A percentile compares a stretch with the other conserved stretches of the same genome.
phyloP scores from a whole-genome alignment of 1,140 invertebrate genomes.

The Atta colombica region DNA sequence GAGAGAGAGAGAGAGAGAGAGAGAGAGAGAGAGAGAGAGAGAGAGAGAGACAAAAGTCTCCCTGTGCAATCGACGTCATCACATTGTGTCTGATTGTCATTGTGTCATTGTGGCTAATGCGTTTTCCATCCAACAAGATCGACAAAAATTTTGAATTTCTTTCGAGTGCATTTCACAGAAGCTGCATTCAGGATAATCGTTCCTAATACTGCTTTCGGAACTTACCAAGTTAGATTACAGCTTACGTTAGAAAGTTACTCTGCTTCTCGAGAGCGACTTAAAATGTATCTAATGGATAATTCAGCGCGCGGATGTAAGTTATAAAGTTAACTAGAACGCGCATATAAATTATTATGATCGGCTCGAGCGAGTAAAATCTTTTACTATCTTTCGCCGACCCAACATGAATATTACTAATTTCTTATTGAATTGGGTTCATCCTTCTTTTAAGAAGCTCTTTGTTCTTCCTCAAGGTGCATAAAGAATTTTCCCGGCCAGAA shows the following conservation, averaged over 20 bases:
- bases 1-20: too few relatives aligned
- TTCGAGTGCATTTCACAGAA: slow-evolving; percentile 21
- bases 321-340: slow-evolving; percentile 68
- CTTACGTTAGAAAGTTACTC: slow-evolving; percentile 59
- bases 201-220: slow-evolving; percentile 56
- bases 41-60: too few relatives aligned
- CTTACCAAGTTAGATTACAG: slow-evolving; percentile 51
- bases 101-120: slow-evolving; percentile 34
- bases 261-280: slow-evolving; percentile 61
- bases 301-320: slow-evolving; percentile 63
- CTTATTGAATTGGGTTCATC: slow-evolving; percentile 36
- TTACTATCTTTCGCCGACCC: slow-evolving; percentile 31
- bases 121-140: slow-evolving; percentile 65
- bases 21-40: too few relatives aligned
- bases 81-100: not conserved
- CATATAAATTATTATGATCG: slow-evolving; percentile 68
- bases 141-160: slow-evolving; percentile 69
- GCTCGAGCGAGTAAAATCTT: slow-evolving; percentile 65
- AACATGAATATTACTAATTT: slow-evolving; percentile 70
- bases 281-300: slow-evolving; percentile 72
- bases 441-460: slow-evolving; percentile 41
- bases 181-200: slow-evolving; percentile 60
- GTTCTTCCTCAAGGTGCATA: not conserved
- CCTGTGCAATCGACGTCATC: not conserved
- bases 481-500: slow-evolving; percentile 47